Base-by-base conservation (phyloP, 2,888 invertebrate genomes). In the Helleia helle region DNA sequence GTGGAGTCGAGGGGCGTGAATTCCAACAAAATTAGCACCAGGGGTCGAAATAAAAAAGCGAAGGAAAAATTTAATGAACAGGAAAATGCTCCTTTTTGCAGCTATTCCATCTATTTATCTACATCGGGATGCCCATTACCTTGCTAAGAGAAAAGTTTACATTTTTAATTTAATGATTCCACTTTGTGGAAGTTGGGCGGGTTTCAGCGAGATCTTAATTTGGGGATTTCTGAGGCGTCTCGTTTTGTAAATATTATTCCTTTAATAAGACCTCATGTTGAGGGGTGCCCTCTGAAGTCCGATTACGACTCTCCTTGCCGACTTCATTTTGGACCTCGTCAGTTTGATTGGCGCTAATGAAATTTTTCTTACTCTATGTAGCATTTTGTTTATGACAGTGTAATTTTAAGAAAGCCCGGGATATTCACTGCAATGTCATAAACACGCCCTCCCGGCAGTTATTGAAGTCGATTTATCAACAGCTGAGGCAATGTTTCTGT, bases 111-210 rank as follows among this genome's bases (percentile, higher is more conserved):
- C 83, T 84, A 86, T 86, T 86, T 85, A 85, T 85, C 85, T 81
- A 79, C 83, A 85, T 84, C 66, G 80, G 83, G 83, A 84, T 85
- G 84, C 84, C 86, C 86, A 86, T 86, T 85, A 86, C 85, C 80
- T 85, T 79, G 81, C 86, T 85, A 86, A 86, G 83, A 86, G 85
- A 85, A 86, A 86, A 86, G 85, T 86, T 85, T 83, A 81, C 83
- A 81, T 86, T 86, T 85, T 86, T 86, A 86, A 86, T 86, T 86
- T 86, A 85, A 86, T 85, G 86, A 86, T 86, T 85, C 83, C 84
- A 86, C 84, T 86, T 85, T 84, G 81, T 83, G 84, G 83, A 84
- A 84, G 84, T 83, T 84, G 83, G 84, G 83, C 83, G 84, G 84
- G 81, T 81, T 83, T 81, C 77, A 71, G 80, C 77, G 69, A 84